Evolutionary conservation across 2,113 vertebrate genomes (phyloP), one percentile per base, ranked within the genome.

Genomic region (Oryzias celebensis): DNA sequence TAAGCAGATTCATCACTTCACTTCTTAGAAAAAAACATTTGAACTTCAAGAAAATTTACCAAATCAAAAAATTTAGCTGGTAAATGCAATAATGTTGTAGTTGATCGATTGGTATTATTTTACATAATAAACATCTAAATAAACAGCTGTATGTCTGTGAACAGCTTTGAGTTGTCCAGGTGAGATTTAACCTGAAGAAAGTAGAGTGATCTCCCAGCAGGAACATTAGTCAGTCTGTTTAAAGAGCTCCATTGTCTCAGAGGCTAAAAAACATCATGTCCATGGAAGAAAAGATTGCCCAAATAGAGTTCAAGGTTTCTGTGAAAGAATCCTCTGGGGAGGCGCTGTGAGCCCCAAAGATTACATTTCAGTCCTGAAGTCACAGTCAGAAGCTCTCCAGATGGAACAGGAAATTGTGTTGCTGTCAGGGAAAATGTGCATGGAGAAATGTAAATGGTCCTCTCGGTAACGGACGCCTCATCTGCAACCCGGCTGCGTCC

Each of bases 341-440:
- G 86, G 86, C 41, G 59, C 75, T 65, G 77, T 28, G 70, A 75
- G 85, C 80, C 78, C 85, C 72, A 83, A 84, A 92, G 89, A 92
- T 92, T 92, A 90, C 90, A 89, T 91, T 91, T 89, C 88, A 87
- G 90, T 88, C 88, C 78, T 72, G 57, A 75, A 83, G 87, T 88
- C 61, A 59, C 81, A 84, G 90, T 92, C 89, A 90, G 77, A 80
- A 88, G 89, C 87, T 88, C 62, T 65, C 88, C 90, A 91, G 87
- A 88, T 82, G 85, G 91, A 90, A 91, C 86, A 92, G 90, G 88
- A 91, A 92, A 92, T 92, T 92, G 91, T 92, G 89, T 90, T 82
- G 73, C 91, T 92, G 91, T 92, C 91, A 92, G 82, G 80, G 84
- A 85, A 83, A 89, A 87, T 65, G 85, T 78, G 16, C 62, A 73